A percentile compares a stretch with the other conserved stretches of the same genome.
These are phyloP conservation scores for Papilio gigon DNA, from an alignment of 2,888 invertebrate genomes.

Conservation along the genomic window DNA sequence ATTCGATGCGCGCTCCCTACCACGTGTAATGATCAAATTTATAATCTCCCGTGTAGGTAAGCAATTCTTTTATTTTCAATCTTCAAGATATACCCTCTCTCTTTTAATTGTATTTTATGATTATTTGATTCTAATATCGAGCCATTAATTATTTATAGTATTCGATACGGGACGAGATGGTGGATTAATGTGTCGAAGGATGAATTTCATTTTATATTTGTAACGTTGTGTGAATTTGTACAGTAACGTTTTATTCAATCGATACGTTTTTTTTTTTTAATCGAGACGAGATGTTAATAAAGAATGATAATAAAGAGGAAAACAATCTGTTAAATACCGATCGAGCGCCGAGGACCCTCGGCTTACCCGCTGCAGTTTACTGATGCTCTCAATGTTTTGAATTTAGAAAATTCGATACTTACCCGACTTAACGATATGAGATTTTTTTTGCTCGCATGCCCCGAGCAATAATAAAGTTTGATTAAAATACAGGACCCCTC, in stretches of 20 bases:
- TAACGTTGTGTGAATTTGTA: conserved; percentile 57
- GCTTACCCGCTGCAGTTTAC: conserved; percentile 55
- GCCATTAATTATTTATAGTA: conserved; percentile 82
- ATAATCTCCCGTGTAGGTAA: conserved; percentile 80
- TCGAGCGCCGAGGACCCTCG: conserved; percentile 47
- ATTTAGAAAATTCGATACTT: conserved; percentile 60
- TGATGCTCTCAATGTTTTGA: conserved; percentile 62
- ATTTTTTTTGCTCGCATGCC: conserved; percentile 61
- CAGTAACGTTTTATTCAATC: conserved; percentile 42
- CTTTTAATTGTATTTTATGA: conserved; percentile 83
- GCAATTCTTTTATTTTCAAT: conserved; percentile 76
- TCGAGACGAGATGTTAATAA: conserved; percentile 34
- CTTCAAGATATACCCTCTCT: conserved; percentile 74
- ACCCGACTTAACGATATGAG: conserved; percentile 54
- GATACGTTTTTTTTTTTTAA: conserved; percentile 42
- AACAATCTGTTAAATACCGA: conserved; percentile 48
- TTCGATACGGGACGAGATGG: conserved; percentile 77
- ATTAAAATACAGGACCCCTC: conserved; percentile 73
- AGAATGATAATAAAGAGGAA: conserved; percentile 44
- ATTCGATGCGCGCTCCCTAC: conserved; percentile 74
- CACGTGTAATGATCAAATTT: conserved; percentile 80
- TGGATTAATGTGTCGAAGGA: conserved; percentile 73
- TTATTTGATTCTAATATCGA: conserved; percentile 82
- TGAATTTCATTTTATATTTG: conserved; percentile 57
- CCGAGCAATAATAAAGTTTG: conserved; percentile 69